Base-by-base conservation (phyloP, 2,888 invertebrate species). In the Cheilosia grossa region DNA sequence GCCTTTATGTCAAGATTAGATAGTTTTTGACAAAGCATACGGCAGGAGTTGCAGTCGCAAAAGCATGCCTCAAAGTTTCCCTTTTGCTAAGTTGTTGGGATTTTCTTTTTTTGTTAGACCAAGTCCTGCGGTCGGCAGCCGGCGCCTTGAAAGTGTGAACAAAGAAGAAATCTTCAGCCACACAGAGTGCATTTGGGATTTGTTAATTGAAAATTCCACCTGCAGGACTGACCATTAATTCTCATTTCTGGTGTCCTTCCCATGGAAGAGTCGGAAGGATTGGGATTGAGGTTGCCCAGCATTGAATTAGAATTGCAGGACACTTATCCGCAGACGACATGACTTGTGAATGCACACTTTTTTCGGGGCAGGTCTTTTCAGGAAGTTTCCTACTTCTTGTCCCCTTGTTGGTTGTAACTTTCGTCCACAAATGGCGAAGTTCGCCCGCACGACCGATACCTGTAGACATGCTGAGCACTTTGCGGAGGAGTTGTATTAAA, bases 181-280 rank as follows among this genome's bases (percentile, higher is more conserved):
- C 58, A 47, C 49, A 54, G 37, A 40, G 67, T 74, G 49, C 63
- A 83, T 69, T 79, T 37, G 6, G 66, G 70, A 24, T 72, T 77
- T 56, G 75, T 75, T 81, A 85, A 85, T 85, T 85, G 85, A 85
- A 85, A 81, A 81, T 85, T 85, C 85, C 85, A 85, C 81, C 85
- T 85, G 66, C 66, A 77, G 40, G 13, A 44, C 67, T 75, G 83
- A 74, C 75, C 72, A 81, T 81, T 81, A 72, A 85, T 81, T 81
- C 70, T 70, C 58, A 75, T 64, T 73, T 51, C 54, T 53, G 9
- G 64, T 61, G 49, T 33, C 2, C 21, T 15, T 72, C 51, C 40
- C 21, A 27, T 51, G 27, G 30, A 53, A n/a, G 21, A 27, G 19
- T 10, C 42, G 78, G 30, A 2, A 9, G 2, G 30, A 30, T 24